phyloP scores from a whole-genome alignment of 2,888 invertebrate species.

The Leucophenga maculata region DNA sequence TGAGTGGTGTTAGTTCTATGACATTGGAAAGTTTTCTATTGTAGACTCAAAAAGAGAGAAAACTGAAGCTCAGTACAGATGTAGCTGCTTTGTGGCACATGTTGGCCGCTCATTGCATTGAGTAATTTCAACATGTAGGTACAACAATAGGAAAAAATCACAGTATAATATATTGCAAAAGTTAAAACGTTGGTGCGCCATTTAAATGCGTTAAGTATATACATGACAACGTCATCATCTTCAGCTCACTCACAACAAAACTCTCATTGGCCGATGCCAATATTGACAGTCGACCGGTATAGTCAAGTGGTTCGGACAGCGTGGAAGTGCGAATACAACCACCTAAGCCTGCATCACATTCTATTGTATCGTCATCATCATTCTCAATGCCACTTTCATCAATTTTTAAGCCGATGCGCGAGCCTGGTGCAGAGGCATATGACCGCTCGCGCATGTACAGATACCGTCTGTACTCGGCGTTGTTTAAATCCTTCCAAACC shows the following conservation, averaged over 20 bases:
- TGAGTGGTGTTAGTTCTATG: too few species aligned
- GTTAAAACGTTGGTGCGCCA: conserved; percentile 50
- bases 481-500: conserved; percentile 71
- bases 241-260: conserved; percentile 54
- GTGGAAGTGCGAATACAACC: conserved; percentile 59
- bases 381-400: conserved; percentile 39
- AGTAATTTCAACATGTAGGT: conserved; percentile 9
- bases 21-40: too few species aligned
- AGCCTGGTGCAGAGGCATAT: conserved; percentile 70
- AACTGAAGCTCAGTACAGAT: too few species aligned
- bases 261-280: conserved; percentile 41
- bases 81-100: not conserved
- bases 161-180: not conserved
- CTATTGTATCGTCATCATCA: conserved; percentile 56
- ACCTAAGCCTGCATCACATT: conserved; percentile 51
- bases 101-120: conserved; percentile 15
- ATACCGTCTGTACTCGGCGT: conserved; percentile 66
- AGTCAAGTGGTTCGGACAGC: conserved; percentile 62
- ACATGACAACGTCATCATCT: conserved; percentile 39
- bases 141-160: not conserved
- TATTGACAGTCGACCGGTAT: conserved; percentile 54
- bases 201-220: conserved; percentile 39
- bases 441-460: conserved; percentile 69
- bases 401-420: conserved; percentile 65
- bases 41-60: too few species aligned